These are phyloP conservation scores for Drosophila fungiperda DNA, from an alignment of 2,888 invertebrate genomes.

Conservation along the genomic window DNA sequence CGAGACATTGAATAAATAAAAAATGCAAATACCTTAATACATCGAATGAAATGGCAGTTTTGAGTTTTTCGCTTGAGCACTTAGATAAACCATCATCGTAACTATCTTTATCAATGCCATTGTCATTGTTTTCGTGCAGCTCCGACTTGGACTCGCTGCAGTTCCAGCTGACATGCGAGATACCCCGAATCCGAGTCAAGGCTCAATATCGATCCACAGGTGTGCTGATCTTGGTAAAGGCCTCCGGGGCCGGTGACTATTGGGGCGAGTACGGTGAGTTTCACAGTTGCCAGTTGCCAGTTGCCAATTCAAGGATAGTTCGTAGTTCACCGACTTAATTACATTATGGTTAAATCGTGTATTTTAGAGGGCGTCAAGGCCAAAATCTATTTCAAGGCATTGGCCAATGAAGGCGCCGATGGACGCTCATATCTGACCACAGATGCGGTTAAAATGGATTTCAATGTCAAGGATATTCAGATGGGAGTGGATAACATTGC, in stretches of 20 bases:
- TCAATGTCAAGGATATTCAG: conserved; percentile 92
- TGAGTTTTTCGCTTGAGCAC: conserved; percentile 1
- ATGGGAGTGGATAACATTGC: conserved; percentile 95
- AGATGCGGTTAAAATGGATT: conserved; percentile 93
- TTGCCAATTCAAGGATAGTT: not conserved
- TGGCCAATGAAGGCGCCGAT: conserved; percentile 87
- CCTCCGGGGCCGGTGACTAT: conserved; percentile 94
- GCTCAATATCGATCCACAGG: conserved; percentile 94
- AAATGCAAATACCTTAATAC: conserved; percentile 37
- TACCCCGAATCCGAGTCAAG: conserved; percentile 91
- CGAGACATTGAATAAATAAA: conserved; percentile 50
- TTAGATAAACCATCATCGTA: conserved; percentile 27
- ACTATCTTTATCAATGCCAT: conserved; percentile 62
- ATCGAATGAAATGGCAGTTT: conserved; percentile 67
- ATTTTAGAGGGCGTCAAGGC: conserved; percentile 92
- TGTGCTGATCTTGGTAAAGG: conserved; percentile 91
- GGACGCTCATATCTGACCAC: conserved; percentile 89
- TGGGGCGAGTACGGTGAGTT: conserved; percentile 94
- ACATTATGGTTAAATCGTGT: not conserved
- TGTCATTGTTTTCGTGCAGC: conserved; percentile 85
- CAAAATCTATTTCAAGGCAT: conserved; percentile 92
- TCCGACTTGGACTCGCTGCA: conserved; percentile 92
- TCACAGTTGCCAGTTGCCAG: not conserved
- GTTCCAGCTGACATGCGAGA: conserved; percentile 92
- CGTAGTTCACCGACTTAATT: not conserved